Evolutionary conservation across 2,113 vertebrate genomes (phyloP).

Genomic region (Neopipo cinnamomea): DNA sequence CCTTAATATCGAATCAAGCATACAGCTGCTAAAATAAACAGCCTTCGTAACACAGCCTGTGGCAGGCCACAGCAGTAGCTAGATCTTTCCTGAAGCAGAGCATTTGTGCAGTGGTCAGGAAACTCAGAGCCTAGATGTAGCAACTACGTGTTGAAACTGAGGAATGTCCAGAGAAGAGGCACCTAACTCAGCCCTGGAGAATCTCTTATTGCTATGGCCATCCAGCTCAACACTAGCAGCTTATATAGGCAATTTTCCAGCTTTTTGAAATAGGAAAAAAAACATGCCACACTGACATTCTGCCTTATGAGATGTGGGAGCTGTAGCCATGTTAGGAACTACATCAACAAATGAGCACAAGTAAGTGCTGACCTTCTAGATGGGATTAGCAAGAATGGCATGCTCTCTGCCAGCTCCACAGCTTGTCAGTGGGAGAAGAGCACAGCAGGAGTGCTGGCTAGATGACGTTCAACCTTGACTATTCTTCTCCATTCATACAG

Average conservation of each 20-base stretch:
- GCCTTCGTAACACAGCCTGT: neutral
- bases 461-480: neutral
- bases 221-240: constrained; percentile 39
- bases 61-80: constrained; percentile 24
- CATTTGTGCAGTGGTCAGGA: neutral
- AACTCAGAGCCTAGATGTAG: neutral
- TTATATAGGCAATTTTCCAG: neutral
- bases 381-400: neutral
- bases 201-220: constrained; percentile 31
- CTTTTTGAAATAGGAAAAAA: neutral
- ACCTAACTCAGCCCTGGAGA: neutral
- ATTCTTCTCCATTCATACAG: neutral
- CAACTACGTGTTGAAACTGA: neutral
- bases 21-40: constrained; percentile 16
- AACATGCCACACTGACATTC: fast-evolving
- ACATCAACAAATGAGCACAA: neutral
- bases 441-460: neutral
- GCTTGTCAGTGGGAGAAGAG: neutral
- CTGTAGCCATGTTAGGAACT: neutral
- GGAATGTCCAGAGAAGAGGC: neutral
- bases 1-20: neutral
- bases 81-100: neutral
- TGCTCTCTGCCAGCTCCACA: neutral
- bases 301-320: neutral
- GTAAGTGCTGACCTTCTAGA: neutral